Conservation (phyloP, 2,113 vertebrate genomes). For the Polyodon spathula region DNA sequence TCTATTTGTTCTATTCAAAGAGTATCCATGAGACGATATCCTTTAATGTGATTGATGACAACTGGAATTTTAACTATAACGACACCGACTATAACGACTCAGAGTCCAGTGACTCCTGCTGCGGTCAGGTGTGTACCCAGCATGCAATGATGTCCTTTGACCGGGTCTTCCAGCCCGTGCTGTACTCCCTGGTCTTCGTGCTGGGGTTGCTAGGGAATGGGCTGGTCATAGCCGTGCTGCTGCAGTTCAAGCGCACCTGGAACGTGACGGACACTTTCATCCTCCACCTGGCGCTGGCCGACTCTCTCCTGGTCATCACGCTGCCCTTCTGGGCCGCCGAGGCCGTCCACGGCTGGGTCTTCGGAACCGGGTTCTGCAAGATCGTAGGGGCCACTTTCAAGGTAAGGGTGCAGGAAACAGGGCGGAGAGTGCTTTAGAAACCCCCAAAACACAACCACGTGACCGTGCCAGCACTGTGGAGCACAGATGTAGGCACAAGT, state of each 20-base stretch:
- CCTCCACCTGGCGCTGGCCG: conserved; percentile 65
- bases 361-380: conserved; percentile 59
- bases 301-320: conserved; percentile 63
- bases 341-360: conserved; percentile 53
- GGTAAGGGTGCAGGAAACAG: conserved; percentile 32
- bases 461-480: too few species aligned
- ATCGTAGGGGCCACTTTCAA: conserved; percentile 61
- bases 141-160: conserved; percentile 41
- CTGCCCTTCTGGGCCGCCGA: conserved; percentile 69
- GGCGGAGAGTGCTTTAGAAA: too few species aligned
- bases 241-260: conserved; percentile 43
- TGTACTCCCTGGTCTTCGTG: conserved; percentile 59
- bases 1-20: too few species aligned
- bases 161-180: conserved; percentile 49
- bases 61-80: too few species aligned
- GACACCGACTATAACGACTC: too few species aligned
- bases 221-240: conserved; percentile 55
- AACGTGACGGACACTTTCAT: conserved; percentile 74
- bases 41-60: too few species aligned
- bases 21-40: too few species aligned
- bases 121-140: conserved; percentile 32
- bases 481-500: too few species aligned
- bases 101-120: conserved; percentile 16
- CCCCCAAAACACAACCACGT: background rate
- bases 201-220: conserved; percentile 69